Percentiles rank a stretch among this genome's conserved stretches.
Evolutionary conservation across 2,113 vertebrate species (phyloP).

Genomic region (Cololabis saira): DNA sequence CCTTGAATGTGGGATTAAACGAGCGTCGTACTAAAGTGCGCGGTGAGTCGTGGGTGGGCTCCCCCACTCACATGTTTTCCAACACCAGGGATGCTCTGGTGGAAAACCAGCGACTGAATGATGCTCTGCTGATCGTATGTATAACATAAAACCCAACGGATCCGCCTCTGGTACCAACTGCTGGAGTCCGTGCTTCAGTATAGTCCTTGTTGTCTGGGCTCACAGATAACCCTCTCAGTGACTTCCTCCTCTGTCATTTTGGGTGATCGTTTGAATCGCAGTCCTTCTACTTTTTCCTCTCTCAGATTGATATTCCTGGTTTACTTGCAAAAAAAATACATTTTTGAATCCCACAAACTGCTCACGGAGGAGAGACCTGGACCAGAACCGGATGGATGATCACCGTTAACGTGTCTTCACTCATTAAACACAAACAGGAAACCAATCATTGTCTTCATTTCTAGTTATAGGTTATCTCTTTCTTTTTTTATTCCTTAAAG

Average conservation of each 20-base stretch:
- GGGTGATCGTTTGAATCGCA: conserved; percentile 45
- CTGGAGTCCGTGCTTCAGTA: conserved; percentile 53
- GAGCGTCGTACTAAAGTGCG: conserved; percentile 21
- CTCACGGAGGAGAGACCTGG: conserved; percentile 48
- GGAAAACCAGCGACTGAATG: conserved; percentile 5
- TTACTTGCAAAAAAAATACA: conserved; percentile 27
- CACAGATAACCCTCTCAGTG: conserved; percentile 45
- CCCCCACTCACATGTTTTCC: conserved; percentile 28
- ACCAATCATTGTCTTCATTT: conserved; percentile 50
- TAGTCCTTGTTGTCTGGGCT: conserved; percentile 32
- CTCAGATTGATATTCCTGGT: conserved; percentile 16
- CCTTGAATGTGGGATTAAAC: conserved; percentile 36
- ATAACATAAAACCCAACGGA: conserved; percentile 56
- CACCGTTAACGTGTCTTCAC: conserved; percentile 40
- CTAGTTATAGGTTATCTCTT: conserved; percentile 52
- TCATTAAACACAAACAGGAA: conserved; percentile 60
- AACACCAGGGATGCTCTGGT: conserved; percentile 62
- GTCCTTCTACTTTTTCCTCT: too few relatives aligned
- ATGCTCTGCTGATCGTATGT: conserved; percentile 40
- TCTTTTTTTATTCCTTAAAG: conserved; percentile 31
- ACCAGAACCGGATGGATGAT: conserved; percentile 64
- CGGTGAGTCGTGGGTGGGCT: not conserved
- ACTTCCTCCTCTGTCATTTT: conserved; percentile 31
- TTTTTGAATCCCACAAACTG: conserved; percentile 22
- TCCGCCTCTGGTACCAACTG: conserved; percentile 29